A percentile compares a stretch with the other conserved stretches of the same genome.
Conservation (phyloP, 2,888 invertebrate genomes). For the Cyaniris semiargus region DNA sequence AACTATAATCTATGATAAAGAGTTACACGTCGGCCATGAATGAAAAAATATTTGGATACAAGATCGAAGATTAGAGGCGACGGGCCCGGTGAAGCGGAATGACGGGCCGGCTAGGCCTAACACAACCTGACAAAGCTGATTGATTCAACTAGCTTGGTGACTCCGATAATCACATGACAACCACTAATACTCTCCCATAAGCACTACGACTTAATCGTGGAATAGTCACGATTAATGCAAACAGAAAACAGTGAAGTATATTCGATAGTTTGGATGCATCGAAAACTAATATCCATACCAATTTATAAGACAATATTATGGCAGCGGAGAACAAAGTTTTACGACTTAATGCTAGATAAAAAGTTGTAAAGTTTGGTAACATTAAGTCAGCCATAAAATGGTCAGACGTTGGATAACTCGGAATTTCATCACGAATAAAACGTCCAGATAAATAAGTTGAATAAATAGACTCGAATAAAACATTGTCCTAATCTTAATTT, state of each 20-base stretch:
- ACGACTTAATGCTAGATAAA: constrained; percentile 24
- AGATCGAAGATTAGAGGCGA: constrained; percentile 63
- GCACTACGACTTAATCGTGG: background rate
- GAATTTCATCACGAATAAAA: constrained; percentile 15
- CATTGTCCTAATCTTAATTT: constrained; percentile 24
- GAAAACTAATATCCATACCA: background rate
- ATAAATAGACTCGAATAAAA: constrained; percentile 1
- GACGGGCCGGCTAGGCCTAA: constrained; percentile 73
- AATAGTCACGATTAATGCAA: background rate
- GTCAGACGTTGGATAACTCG: background rate
- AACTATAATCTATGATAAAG: constrained; percentile 71
- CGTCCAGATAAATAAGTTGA: background rate
- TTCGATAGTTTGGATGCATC: background rate
- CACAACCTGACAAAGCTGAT: constrained; percentile 60
- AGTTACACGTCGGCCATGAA: constrained; percentile 64
- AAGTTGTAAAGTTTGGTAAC: background rate
- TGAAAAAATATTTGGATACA: constrained; percentile 74
- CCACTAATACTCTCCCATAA: background rate
- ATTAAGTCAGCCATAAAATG: background rate
- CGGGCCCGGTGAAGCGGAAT: constrained; percentile 58
- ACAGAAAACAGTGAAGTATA: background rate
- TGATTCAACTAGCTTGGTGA: constrained; percentile 58
- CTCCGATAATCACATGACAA: constrained; percentile 5
- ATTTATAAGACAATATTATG: background rate
- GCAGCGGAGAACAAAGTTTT: background rate